Evolutionary conservation across 2,113 vertebrate genomes (phyloP).

Genomic region (Perca flavescens): DNA sequence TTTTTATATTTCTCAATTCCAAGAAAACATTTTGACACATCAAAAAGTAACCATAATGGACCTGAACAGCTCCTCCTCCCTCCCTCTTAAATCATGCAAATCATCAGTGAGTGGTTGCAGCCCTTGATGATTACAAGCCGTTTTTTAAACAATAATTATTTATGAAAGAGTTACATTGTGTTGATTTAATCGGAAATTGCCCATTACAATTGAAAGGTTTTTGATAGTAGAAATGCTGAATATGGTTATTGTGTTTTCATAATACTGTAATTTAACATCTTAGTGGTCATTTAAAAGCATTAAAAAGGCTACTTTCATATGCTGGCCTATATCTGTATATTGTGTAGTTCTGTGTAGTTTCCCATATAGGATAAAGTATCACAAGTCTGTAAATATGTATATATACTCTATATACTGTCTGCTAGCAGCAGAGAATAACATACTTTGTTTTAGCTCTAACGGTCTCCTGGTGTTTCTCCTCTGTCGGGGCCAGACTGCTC

Average conservation of each 20-base stretch:
- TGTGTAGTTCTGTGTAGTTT: not conserved
- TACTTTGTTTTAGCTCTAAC: not conserved
- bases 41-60: conserved; percentile 30
- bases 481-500: not conserved
- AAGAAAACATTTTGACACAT: conserved; percentile 36
- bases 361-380: not conserved
- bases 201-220: not conserved
- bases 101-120: conserved; percentile 7
- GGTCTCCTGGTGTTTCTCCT: not conserved
- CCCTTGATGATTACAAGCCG: conserved; percentile 10
- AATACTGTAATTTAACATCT: not conserved
- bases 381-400: not conserved
- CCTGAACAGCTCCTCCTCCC: conserved; percentile 18
- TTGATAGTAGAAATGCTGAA: conserved; percentile 4
- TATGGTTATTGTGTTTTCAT: not conserved
- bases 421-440: not conserved
- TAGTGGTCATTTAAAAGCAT: not conserved
- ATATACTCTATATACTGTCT: not conserved
- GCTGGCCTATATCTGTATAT: not conserved
- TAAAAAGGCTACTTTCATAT: not conserved
- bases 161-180: conserved; percentile 9
- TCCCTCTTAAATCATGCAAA: conserved; percentile 38
- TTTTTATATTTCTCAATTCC: not conserved
- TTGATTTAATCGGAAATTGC: not conserved
- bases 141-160: conserved; percentile 36